Base-by-base conservation (phyloP, 2,113 vertebrate genomes). In the Etia nguti region DNA sequence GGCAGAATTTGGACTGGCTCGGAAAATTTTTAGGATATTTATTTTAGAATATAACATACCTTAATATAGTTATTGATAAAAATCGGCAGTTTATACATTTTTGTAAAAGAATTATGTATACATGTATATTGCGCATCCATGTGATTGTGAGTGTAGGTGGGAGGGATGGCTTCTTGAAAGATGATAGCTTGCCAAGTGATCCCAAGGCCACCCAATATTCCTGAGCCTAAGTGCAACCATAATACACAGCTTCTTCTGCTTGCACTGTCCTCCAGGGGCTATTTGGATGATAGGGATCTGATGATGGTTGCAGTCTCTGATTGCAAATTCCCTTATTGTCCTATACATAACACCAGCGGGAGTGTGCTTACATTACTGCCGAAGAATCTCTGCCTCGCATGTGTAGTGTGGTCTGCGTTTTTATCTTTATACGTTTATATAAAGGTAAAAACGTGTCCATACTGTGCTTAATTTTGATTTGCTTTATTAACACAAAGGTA, bases 261-360 rank as follows among this genome's bases (percentile, higher is more conserved):
- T 59, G 60, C 86, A 52, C 77, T 24, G 60, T 73, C 86, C 89
- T 90, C 87, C 86, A 24, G 89, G 89, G 90, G 29, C 68, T 90
- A 87, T 92, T 88, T 90, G 89, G 41, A 38, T 86, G 85, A 92
- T 88, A 88, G 84, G 36, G 70, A 93, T 91, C 93, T 90, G 86
- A 90, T 95, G 79, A 90, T 85, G 79, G 87, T 80, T 90, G 88
- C 68, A 87, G 85, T 20, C 84, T 55, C 88, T 92, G 90, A 93
- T 90, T 92, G 88, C 86, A 86, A 56, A 57, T 62, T 68, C 59
- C 83, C 92, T 94, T 92, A 93, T 90, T 84, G 87, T 80, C 56
- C 90, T 79, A 87, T 91, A 68, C 62, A 92, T 89, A 89, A 90
- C 82, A 83, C 59, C 91, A 84, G 68, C 54, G 20, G 83, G 80